These are phyloP conservation scores for Calyptomena viridis DNA, from an alignment of 2,113 vertebrate species.

Conservation along the genomic window DNA sequence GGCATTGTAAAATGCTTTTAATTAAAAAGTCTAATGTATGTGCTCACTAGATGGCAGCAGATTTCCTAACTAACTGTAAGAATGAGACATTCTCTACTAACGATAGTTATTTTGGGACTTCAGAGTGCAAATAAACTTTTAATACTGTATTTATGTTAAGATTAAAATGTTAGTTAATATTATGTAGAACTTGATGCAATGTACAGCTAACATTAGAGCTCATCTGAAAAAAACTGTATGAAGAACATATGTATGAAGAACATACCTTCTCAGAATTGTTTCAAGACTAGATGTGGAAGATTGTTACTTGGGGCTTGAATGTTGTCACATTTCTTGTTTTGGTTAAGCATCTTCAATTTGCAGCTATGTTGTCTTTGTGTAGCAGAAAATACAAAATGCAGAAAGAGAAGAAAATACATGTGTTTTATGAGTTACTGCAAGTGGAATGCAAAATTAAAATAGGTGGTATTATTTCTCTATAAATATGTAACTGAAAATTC, in stretches of 20 bases:
- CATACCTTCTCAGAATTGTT: neutral
- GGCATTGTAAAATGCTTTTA: neutral
- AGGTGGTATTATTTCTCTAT: neutral
- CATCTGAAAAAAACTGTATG: neutral
- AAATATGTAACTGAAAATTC: neutral
- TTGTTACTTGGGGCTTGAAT: neutral
- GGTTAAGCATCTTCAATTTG: neutral
- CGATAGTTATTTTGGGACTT: neutral
- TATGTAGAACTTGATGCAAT: neutral
- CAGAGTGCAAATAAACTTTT: neutral
- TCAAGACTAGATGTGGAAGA: neutral
- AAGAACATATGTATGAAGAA: too few species aligned
- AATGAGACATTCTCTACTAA: neutral
- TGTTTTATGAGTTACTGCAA: neutral
- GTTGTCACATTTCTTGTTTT: neutral
- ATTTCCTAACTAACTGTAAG: neutral
- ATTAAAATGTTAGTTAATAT: neutral
- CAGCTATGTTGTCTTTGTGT: neutral
- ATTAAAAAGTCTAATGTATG: neutral
- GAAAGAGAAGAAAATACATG: neutral
- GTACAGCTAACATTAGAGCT: neutral
- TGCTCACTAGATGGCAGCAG: constrained; percentile 68
- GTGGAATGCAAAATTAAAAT: neutral
- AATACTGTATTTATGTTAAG: neutral
- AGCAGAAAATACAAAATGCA: neutral